Base-by-base conservation (phyloP, 2,797 vertebrate species). In the Borostomias antarcticus region DNA sequence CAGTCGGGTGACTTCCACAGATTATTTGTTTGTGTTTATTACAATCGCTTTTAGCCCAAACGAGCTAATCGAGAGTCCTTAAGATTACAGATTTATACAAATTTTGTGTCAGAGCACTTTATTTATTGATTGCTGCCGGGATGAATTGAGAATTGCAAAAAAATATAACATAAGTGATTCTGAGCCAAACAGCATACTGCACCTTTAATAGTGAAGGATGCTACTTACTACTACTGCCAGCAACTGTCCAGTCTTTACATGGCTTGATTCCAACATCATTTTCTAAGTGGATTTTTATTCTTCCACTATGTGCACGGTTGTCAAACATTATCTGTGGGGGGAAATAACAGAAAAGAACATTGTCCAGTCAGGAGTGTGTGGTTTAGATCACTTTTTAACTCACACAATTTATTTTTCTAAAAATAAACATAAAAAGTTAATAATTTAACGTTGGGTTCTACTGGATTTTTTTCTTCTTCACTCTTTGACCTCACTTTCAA, bases 291-390 rank as follows among this genome's bases (percentile, higher is more conserved):
- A 98, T 92, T 80, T 93, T 95, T 70, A 99, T 95, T 84, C 89
- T 92, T 77, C 97, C 97, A 65, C 95, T 98, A 68, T 96, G 95
- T 33, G 95, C 97, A 70, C 82, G 92, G 72, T 98, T 99, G 85
- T 98, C 93, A 78, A 98, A 97, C 21, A 80, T 67, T 64, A 98
- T 95, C 97, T 98, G 87, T 59, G 35, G 60, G 58, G 35, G 82
- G 85, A 50, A 1, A 0, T 17, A 7, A 43, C 21, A 56, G 23
- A 67, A 29, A 19, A 29, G 13, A 3, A 43, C 26, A 25, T 1
- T 29, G 4, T 29, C 2, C 5, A n/a, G 3, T 10, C 2, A 29
- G 4, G 25, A 29, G 1, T 2, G 19, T 28, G n/a, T 53, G 15
- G 51, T 53, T 53, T 53, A 29, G 29, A 26, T 30, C 13, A 56